These are phyloP conservation scores for Protosalanx chinensis DNA, from an alignment of 2,797 vertebrate genomes.

Conservation along the genomic window DNA sequence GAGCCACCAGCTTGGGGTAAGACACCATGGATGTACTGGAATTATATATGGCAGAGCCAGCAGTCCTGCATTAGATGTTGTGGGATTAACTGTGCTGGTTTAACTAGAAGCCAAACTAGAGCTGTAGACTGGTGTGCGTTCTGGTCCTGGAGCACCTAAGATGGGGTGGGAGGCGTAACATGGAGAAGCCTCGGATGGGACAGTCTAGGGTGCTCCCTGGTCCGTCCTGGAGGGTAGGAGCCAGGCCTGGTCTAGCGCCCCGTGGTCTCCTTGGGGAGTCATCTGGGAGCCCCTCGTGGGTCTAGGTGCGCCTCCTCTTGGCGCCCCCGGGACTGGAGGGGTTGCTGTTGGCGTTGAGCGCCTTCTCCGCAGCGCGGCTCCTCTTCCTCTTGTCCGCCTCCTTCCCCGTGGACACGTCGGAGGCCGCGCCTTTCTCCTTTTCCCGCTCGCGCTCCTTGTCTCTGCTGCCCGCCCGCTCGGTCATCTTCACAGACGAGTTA, in stretches of 20 bases:
- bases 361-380: conserved; percentile 83
- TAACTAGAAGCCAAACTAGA: background rate
- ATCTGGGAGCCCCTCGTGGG: background rate
- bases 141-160: background rate
- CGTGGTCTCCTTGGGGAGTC: background rate
- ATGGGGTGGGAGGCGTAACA: background rate
- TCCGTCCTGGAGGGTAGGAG: background rate
- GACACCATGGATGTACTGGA: background rate
- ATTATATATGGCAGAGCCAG: background rate
- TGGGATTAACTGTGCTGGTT: background rate
- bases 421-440: conserved; percentile 66
- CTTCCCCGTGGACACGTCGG: conserved; percentile 73
- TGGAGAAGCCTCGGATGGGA: background rate
- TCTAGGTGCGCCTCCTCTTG: conserved; percentile 79
- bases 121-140: background rate
- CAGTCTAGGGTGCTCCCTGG: background rate
- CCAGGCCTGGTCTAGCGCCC: background rate
- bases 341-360: conserved; percentile 79
- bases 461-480: conserved; percentile 70
- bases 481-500: conserved; percentile 73
- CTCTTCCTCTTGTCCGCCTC: conserved; percentile 84
- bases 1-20: background rate
- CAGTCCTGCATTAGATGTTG: background rate
- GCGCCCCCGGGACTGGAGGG: conserved; percentile 84
- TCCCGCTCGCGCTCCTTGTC: conserved; percentile 76